These are phyloP conservation scores for Kryptopterus vitreolus DNA, from an alignment of 2,797 vertebrate species.

Conservation along the genomic window DNA sequence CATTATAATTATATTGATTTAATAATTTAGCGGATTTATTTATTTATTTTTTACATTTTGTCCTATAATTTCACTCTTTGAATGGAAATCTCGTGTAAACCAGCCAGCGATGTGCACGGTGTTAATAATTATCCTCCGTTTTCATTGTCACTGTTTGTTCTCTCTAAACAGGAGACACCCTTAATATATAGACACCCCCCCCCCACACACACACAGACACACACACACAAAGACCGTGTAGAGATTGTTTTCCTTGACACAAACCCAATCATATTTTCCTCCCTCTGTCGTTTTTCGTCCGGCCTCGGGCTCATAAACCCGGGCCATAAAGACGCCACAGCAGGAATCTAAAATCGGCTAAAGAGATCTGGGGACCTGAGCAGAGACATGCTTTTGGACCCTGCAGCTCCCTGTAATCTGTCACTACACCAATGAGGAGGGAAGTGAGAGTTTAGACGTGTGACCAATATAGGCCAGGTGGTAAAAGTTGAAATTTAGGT, in stretches of 20 bases:
- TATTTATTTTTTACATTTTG: too few relatives aligned
- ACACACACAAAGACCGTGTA: not conserved
- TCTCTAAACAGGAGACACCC: not conserved
- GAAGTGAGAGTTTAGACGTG: constrained; percentile 13
- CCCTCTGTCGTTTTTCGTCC: not conserved
- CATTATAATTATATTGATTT: not conserved
- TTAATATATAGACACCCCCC: not conserved
- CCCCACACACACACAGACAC: not conserved
- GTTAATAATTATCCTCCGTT: not conserved
- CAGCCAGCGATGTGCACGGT: not conserved
- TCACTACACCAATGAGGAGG: constrained; percentile 26
- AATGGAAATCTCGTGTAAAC: not conserved
- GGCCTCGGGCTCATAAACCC: constrained; percentile 25
- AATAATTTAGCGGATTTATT: not conserved
- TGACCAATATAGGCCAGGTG: not conserved
- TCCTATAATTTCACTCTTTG: not conserved
- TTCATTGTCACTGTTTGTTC: not conserved
- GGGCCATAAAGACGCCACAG: not conserved
- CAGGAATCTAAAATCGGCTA: constrained; percentile 19
- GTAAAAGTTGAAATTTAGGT: not conserved
- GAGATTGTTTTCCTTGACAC: constrained; percentile 25
- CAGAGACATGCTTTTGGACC: constrained; percentile 1
- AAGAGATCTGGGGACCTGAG: constrained; percentile 29
- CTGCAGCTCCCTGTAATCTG: constrained; percentile 34
- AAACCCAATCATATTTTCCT: constrained; percentile 12